Evolutionary conservation across 1,140 invertebrate genomes (phyloP).

Genomic region (Oryctes rhinoceros): DNA sequence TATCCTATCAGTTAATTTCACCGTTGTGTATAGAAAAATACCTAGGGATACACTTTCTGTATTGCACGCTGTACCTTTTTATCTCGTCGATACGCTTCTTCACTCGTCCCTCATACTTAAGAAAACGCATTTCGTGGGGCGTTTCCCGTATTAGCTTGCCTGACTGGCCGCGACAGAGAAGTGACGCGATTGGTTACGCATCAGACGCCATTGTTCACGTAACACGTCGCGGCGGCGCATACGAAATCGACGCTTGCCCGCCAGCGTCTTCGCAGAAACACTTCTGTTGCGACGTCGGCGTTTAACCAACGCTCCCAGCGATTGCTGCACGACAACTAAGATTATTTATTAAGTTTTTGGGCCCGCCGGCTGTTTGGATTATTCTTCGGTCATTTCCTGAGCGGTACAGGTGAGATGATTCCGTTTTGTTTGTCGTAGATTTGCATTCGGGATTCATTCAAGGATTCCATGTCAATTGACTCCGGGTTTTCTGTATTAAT

Average conservation of each 20-base stretch:
- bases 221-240: constrained; percentile 55
- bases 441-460: neutral
- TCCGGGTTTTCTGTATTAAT: neutral
- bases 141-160: constrained; percentile 50
- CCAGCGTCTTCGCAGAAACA: constrained; percentile 49
- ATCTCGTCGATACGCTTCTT: constrained; percentile 11
- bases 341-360: constrained; percentile 35
- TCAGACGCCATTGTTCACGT: constrained; percentile 58
- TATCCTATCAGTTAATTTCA: too few relatives aligned
- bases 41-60: neutral
- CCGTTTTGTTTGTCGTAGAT: neutral
- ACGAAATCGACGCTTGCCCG: constrained; percentile 51
- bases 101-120: neutral
- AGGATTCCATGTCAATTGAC: neutral
- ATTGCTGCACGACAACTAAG: constrained; percentile 30
- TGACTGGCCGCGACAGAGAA: constrained; percentile 54
- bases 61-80: neutral
- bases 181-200: constrained; percentile 54
- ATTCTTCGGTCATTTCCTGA: constrained; percentile 21
- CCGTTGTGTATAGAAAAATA: too few relatives aligned
- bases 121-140: constrained; percentile 46
- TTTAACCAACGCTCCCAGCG: constrained; percentile 46
- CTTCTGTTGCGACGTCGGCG: constrained; percentile 54
- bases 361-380: constrained; percentile 32
- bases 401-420: neutral